Evolutionary conservation across 1,140 invertebrate species (phyloP).

Genomic region (Rhyzopertha dominica): DNA sequence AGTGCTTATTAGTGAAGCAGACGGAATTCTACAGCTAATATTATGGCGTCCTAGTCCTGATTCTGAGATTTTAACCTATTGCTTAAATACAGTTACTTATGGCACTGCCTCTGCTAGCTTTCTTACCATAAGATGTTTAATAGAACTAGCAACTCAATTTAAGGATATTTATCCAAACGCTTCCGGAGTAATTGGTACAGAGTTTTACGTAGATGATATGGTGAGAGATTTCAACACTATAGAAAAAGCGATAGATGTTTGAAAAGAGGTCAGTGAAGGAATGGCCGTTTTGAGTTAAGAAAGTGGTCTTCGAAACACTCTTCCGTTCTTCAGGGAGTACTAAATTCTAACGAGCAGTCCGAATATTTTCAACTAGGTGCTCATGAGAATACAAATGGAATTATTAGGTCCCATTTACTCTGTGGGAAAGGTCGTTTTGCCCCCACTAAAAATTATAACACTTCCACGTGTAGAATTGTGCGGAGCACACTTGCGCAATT

Average conservation of each 20-base stretch:
- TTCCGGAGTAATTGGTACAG: slow-evolving; percentile 27
- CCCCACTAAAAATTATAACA: slow-evolving; percentile 20
- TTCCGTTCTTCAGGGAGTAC: background rate
- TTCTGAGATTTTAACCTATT: slow-evolving; percentile 27
- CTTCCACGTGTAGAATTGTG: slow-evolving; percentile 30
- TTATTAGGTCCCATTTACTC: slow-evolving; percentile 40
- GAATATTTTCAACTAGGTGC: slow-evolving; percentile 1
- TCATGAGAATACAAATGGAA: slow-evolving; percentile 23
- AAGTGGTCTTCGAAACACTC: slow-evolving; percentile 29
- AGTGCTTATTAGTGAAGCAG: slow-evolving; percentile 34
- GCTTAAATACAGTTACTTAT: slow-evolving; percentile 40
- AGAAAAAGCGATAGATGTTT: slow-evolving; percentile 23
- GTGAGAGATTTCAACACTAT: slow-evolving; percentile 37
- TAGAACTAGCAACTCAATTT: slow-evolving; percentile 35
- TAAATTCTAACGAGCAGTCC: background rate
- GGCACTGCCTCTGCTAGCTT: slow-evolving; percentile 38
- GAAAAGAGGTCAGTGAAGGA: slow-evolving; percentile 24
- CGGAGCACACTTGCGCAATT: no score
- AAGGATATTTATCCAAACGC: slow-evolving; percentile 30
- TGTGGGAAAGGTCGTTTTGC: slow-evolving; percentile 28
- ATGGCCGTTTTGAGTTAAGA: slow-evolving; percentile 22
- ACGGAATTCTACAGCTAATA: slow-evolving; percentile 41
- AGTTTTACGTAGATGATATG: slow-evolving; percentile 49
- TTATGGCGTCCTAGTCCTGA: slow-evolving; percentile 35
- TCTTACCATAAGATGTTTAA: slow-evolving; percentile 32